phyloP scores from a whole-genome alignment of 2,888 invertebrate species.

The Platynereis dumerilii region DNA sequence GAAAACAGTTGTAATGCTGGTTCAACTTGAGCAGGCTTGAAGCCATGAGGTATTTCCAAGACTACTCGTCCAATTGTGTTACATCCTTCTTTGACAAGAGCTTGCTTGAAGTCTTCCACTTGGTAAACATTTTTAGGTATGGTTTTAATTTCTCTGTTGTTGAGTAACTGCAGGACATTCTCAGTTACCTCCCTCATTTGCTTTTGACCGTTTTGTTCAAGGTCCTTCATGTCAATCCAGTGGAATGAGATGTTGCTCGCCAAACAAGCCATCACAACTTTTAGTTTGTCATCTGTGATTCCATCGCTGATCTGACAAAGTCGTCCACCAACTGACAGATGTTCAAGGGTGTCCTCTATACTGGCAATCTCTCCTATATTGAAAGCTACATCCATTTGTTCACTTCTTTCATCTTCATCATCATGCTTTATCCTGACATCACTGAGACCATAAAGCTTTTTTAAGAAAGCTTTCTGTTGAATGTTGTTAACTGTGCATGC shows the following conservation, averaged over 20 bases:
- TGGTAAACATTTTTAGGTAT: slow-evolving; percentile 1
- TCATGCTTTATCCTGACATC: neutral
- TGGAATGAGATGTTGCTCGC: slow-evolving; percentile 18
- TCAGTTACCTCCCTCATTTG: slow-evolving; percentile 6
- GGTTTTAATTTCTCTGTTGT: slow-evolving; percentile 14
- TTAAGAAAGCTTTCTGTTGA: neutral
- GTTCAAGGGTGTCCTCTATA: neutral
- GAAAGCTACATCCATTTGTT: slow-evolving; percentile 6
- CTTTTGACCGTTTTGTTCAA: slow-evolving; percentile 16
- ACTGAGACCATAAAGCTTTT: neutral
- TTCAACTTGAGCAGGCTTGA: slow-evolving; percentile 5
- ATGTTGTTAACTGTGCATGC: neutral
- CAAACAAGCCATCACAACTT: slow-evolving; percentile 11
- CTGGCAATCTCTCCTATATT: neutral
- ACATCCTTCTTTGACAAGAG: neutral
- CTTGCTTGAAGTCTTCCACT: slow-evolving; percentile 12
- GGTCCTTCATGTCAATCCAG: slow-evolving; percentile 11
- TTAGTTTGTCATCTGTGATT: neutral
- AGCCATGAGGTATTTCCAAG: slow-evolving; percentile 10
- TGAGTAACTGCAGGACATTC: slow-evolving; percentile 5
- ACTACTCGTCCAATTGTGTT: slow-evolving; percentile 18
- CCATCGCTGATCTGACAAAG: slow-evolving; percentile 10
- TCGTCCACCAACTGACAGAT: slow-evolving; percentile 3
- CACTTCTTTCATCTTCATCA: no score
- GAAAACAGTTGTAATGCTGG: slow-evolving; percentile 5